Base-by-base conservation (phyloP, 2,888 invertebrate species). In the Drosophila conformis region DNA sequence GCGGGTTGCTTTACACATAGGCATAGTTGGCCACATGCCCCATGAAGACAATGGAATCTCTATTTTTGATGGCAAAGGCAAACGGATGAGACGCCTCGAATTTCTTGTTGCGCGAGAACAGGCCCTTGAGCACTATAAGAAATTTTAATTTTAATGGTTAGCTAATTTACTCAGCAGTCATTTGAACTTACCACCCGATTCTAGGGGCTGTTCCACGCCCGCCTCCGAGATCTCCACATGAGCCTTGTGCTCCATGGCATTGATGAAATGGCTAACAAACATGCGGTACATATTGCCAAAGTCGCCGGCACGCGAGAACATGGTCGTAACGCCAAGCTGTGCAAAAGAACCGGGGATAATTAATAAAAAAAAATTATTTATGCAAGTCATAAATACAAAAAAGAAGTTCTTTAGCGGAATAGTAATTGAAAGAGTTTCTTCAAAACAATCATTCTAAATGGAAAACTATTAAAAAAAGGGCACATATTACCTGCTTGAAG, bases 401-500 rank as follows among this genome's bases (percentile, higher is more conserved):
- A 15, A 15, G 15, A 15, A 25, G 4, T 13, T 21, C 7, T 15
- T 21, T 2, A 8, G 7, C 13, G 8, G 46, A 46, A 15, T 25
- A 46, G 8, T 25, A 46, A 46, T 46, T 46, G 21, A 46, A 46
- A 13, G 1, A 3, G 7, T 42, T 46, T 46, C 42, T 21, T 46
- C 21, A 21, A 21, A 13, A 46, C 13, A 46, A 27, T 29, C n/a
- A 11, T 1, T 3, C 6, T 51, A n/a, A 29, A 52, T 33, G 8
- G 4, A 33, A 33, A 15, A 36, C 15, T 53, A 21, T 25, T 25
- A 2, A 18, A 10, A 18, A 18, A 18, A 11, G 0, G 21, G 15
- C 31, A 25, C 2, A 25, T 33, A 67, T 73, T 54, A 97, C 97
- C 94, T 96, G 94, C 42, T 93, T 92, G 61, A 97, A 93, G 35